These are phyloP conservation scores for Leucophora obtusa DNA, from an alignment of 2,888 invertebrate species.

Conservation along the genomic window DNA sequence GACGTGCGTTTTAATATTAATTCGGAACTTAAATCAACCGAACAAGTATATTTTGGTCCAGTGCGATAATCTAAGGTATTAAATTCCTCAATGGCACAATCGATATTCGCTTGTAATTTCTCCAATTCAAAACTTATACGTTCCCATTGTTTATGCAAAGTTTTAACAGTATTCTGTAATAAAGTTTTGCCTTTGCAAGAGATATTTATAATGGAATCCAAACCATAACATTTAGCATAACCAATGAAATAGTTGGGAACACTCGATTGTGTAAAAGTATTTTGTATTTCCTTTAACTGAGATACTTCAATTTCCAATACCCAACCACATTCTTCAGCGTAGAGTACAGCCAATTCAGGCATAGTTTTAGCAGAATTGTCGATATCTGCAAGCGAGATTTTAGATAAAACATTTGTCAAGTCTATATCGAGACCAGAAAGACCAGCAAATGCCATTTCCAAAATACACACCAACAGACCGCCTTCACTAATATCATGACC, in stretches of 20 bases:
- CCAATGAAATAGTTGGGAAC: constrained; percentile 86
- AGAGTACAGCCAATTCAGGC: constrained; percentile 84
- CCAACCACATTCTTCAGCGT: constrained; percentile 93
- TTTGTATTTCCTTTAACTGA: constrained; percentile 81
- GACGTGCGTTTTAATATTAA: constrained; percentile 73
- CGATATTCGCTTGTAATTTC: constrained; percentile 87
- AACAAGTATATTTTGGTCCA: constrained; percentile 86
- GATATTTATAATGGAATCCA: constrained; percentile 78
- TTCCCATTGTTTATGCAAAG: constrained; percentile 93
- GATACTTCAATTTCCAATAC: constrained; percentile 85
- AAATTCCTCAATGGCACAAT: constrained; percentile 90
- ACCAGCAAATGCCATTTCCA: constrained; percentile 98
- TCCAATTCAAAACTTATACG: constrained; percentile 96
- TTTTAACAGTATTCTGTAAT: constrained; percentile 82
- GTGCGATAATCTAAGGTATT: constrained; percentile 83
- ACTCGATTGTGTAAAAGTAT: constrained; percentile 81
- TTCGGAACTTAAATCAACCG: constrained; percentile 83
- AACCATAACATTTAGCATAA: constrained; percentile 83
- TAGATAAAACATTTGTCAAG: constrained; percentile 79
- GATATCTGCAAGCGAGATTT: constrained; percentile 62
- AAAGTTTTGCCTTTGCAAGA: constrained; percentile 71
- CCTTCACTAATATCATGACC: constrained; percentile 99
- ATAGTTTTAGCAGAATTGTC: constrained; percentile 70
- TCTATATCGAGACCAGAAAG: constrained; percentile 87
- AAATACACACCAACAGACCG: constrained; percentile 90